Evolutionary conservation across 2,888 invertebrate genomes (phyloP).

Genomic region (Camponotus fellah): DNA sequence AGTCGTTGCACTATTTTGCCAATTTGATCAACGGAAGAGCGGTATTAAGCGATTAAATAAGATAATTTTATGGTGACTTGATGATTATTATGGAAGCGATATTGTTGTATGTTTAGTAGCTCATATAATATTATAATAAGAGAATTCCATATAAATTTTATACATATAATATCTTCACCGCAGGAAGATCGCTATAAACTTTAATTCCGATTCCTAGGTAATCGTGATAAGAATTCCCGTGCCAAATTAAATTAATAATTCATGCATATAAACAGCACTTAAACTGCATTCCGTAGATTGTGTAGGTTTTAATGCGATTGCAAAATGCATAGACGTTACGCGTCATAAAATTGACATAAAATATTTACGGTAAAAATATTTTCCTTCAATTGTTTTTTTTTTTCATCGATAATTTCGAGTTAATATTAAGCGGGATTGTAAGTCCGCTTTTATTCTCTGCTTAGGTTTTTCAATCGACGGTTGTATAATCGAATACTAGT

Average conservation of each 20-base stretch:
- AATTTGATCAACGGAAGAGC: neutral
- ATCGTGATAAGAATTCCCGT: neutral
- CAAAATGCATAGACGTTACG: neutral
- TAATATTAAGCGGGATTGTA: neutral
- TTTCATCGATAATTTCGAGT: neutral
- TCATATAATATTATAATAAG: neutral
- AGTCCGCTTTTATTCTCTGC: neutral
- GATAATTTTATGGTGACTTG: slow-evolving; percentile 16
- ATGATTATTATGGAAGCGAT: neutral
- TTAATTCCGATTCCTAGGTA: slow-evolving; percentile 14
- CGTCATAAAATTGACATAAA: slow-evolving; percentile 30
- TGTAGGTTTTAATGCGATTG: neutral
- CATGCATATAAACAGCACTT: slow-evolving; percentile 7
- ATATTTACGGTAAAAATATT: slow-evolving; percentile 17
- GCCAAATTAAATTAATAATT: slow-evolving; percentile 33
- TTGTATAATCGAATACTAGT: neutral
- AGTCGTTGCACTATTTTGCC: neutral
- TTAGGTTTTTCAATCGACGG: neutral
- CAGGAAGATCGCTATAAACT: slow-evolving; percentile 5
- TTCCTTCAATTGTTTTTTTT: neutral
- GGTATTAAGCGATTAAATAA: slow-evolving; percentile 20
- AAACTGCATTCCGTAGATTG: slow-evolving; percentile 2
- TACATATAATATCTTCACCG: neutral
- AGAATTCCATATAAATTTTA: neutral
- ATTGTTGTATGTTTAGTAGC: neutral